Evolutionary conservation across 2,113 vertebrate genomes (phyloP), one percentile per base, ranked within the genome.

Genomic region (Triplophysa rosa): DNA sequence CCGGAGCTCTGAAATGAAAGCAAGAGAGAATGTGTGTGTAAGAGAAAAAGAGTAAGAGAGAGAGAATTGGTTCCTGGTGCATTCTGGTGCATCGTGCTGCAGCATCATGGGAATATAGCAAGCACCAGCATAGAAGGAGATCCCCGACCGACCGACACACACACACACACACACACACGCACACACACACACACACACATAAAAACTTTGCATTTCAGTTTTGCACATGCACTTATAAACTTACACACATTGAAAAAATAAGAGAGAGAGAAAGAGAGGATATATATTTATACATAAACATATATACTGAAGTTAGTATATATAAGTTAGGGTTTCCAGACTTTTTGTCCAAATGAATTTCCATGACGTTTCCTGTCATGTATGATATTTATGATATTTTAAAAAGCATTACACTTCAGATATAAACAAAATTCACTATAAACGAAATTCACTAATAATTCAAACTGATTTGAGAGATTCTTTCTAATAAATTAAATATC

Each of bases 21-120:
- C 26, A 45, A 45, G 42, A 45, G 11, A 45, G 10, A 45, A 12
- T 45, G 40, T 42, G 42, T 45, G 42, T 45, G 9, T 11, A 11
- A 56, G 80, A 49, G 56, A 77, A 68, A 65, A 47, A 77, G 80
- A 52, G 63, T 67, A 42, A 42, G 64, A 66, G 68, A 79, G 80
- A 79, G 58, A 70, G 56, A 49, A 42, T 19, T 66, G 68, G 49
- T 64, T 78, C 54, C 73, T 62, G 74, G 61, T 77, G 74, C 61
- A 78, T 77, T 82, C 74, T 82, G 80, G 80, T 70, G 81, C 81
- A 82, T 72, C 45, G 76, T 82, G 61, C 81, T 82, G 81, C 81
- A 82, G 81, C 76, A 82, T 71, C 81, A 59, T 72, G 76, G 81
- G 81, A 79, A 82, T 82, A 82, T 37, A 74, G 37, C 61, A 62